Percentiles rank a stretch among this genome's conserved stretches.
Evolutionary conservation across 2,113 vertebrate species (phyloP).

Genomic region (Lycaon pictus): DNA sequence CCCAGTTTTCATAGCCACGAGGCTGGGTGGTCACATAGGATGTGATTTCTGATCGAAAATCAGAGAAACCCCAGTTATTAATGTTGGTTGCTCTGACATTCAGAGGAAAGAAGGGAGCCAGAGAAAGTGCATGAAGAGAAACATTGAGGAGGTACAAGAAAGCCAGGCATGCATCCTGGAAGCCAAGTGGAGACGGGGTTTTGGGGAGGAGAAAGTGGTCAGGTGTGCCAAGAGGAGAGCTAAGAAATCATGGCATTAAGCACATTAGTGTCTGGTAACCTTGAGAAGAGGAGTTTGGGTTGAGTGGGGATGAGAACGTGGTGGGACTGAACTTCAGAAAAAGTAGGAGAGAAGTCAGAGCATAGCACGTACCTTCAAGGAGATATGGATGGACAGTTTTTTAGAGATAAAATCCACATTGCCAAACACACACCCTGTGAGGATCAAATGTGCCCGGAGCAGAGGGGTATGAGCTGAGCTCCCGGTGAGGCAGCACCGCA

Average conservation of each 20-base stretch:
- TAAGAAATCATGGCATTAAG: background rate
- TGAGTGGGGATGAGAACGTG: fast-evolving
- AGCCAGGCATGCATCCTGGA: background rate
- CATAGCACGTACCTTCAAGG: too few species aligned
- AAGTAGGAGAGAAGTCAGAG: background rate
- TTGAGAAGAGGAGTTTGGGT: background rate
- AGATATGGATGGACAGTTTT: background rate
- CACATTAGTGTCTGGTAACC: background rate
- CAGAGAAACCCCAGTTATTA: too few species aligned
- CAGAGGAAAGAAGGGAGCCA: too few species aligned
- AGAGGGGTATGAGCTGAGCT: background rate
- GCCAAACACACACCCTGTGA: background rate
- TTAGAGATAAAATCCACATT: background rate
- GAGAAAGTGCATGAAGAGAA: background rate
- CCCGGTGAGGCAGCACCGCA: too few species aligned
- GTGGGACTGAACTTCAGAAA: background rate
- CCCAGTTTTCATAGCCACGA: background rate
- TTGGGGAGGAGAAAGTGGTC: background rate
- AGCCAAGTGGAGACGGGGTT: background rate
- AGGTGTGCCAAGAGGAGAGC: too few species aligned
- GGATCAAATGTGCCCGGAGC: too few species aligned
- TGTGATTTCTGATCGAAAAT: background rate
- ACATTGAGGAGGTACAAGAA: fast-evolving
- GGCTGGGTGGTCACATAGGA: background rate
- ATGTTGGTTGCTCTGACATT: too few species aligned